These are phyloP conservation scores for Corythaixoides concolor DNA, from an alignment of 2,113 vertebrate species.

Conservation along the genomic window DNA sequence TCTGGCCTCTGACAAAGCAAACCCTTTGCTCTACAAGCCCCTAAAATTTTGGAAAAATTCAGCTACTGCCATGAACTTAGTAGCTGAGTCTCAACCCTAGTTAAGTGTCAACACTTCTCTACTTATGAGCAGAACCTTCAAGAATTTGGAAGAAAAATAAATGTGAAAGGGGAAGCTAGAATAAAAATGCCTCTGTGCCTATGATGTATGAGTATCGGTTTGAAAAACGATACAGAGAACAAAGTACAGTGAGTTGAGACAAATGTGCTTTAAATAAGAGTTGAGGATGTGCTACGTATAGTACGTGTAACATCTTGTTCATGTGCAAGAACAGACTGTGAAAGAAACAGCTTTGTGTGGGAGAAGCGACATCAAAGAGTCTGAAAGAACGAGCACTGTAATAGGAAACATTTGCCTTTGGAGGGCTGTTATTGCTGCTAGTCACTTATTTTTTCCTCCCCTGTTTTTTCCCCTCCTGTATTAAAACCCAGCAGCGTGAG, in stretches of 20 bases:
- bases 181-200: not conserved
- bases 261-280: constrained; percentile 38
- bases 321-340: constrained; percentile 5
- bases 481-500: not conserved
- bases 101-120: not conserved
- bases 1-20: not conserved
- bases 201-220: not conserved
- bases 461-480: not conserved
- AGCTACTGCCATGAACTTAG: not conserved
- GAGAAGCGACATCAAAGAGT: constrained; percentile 31
- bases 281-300: not conserved
- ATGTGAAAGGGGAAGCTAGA: not conserved
- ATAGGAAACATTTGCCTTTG: constrained; percentile 32
- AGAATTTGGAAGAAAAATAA: not conserved
- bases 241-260: not conserved
- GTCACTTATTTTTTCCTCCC: not conserved
- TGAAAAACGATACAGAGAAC: not conserved
- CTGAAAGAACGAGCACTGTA: not conserved
- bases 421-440: not conserved
- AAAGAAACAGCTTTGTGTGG: constrained; percentile 21
- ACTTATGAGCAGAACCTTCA: not conserved
- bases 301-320: not conserved
- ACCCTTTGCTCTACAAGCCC: not conserved
- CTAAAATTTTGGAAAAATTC: not conserved
- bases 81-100: not conserved